Evolutionary conservation across 2,888 invertebrate genomes (phyloP).

Genomic region (Prosopocoilus inquinatus): DNA sequence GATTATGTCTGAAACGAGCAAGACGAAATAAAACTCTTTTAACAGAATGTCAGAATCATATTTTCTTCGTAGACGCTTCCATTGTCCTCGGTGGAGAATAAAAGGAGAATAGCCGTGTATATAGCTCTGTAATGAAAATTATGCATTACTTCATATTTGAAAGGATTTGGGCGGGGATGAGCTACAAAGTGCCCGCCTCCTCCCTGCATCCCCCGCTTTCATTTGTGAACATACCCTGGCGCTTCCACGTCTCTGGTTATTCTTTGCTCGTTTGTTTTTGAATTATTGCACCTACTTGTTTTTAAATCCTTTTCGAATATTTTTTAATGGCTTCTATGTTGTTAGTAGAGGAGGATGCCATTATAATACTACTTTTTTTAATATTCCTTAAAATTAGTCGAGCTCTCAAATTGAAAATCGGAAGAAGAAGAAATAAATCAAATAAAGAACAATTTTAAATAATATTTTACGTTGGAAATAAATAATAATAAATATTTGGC

Average conservation of each 20-base stretch:
- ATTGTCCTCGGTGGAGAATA: conserved; percentile 34
- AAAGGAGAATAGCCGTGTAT: conserved; percentile 37
- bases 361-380: too few relatives aligned
- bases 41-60: conserved; percentile 30
- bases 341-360: too few relatives aligned
- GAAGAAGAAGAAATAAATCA: too few relatives aligned
- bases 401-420: too few relatives aligned
- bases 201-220: conserved; percentile 30
- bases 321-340: too few relatives aligned
- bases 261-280: conserved; percentile 19
- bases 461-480: too few relatives aligned
- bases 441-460: too few relatives aligned
- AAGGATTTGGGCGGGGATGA: conserved; percentile 35
- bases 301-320: too few relatives aligned
- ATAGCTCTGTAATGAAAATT: conserved; percentile 44
- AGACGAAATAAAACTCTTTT: conserved; percentile 3
- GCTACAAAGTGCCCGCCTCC: conserved; percentile 36
- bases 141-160: conserved; percentile 46
- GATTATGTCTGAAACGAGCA: neutral
- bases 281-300: conserved; percentile 8
- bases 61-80: conserved; percentile 37
- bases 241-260: conserved; percentile 29
- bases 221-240: conserved; percentile 32
- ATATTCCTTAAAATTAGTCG: too few relatives aligned
- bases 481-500: too few relatives aligned